Base-by-base conservation (phyloP, 2,888 invertebrate genomes). In the Tromatobia lineatoria region DNA sequence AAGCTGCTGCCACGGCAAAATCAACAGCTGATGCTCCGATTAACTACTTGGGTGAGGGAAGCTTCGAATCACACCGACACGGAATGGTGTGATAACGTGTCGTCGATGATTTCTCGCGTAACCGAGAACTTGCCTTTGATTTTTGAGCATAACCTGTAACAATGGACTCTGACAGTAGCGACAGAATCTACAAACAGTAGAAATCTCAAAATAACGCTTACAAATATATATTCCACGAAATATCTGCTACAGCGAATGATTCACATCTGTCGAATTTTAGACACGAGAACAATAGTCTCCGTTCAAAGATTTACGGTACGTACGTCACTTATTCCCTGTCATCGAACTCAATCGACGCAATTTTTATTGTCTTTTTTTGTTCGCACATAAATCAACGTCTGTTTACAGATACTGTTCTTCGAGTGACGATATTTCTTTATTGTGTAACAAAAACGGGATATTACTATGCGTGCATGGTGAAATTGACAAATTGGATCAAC, bases 21-120 rank as follows among this genome's bases (percentile, higher is more conserved):
- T n/a, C n/a, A 64, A 20, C 64, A 64, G 64, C 64, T 64, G 64
- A 64, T 38, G 15, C n/a, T 64, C 11, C 18, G 64, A 34, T 10
- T 2, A 34, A 38, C 34, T 38, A 18, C 38, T 18, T 20, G 18
- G 64, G 38, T 64, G 64, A 38, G 64, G 38, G 64, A 64, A 61
- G 18, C 61, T 61, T 38, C 42, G 64, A 34, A 61, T 38, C 18
- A 10, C 61, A 18, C 18, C 61, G 34, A 38, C 10, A 61, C 15
- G 25, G 3, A 13, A 7, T 25, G 15, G 7, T 34, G 8, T 15
- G 13, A 29, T 38, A 34, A 34, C 38, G 20, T 38, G 34, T 64
- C 64, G 34, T 64, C 64, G 64, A 38, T 38, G 38, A 38, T 38
- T 42, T 2, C 42, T 61, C 15, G 15, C 18, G 38, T 10, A 10